Evolutionary conservation across 2,113 vertebrate genomes (phyloP).

Genomic region (Passer domesticus): DNA sequence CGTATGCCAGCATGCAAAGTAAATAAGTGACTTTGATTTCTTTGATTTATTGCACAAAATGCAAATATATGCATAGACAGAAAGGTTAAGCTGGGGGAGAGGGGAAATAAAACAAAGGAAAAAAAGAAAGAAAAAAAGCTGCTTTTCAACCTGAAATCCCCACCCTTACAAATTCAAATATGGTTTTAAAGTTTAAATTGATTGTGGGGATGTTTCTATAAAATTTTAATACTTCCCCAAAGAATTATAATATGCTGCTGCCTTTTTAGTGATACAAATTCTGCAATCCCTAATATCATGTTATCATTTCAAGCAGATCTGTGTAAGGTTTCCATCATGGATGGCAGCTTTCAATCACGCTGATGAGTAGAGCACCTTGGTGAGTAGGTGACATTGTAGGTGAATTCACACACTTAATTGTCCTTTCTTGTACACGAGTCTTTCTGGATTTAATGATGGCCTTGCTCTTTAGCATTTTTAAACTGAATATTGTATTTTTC

Average conservation of each 20-base stretch:
- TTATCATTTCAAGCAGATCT: not conserved
- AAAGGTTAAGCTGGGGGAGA: not conserved
- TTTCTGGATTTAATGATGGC: not conserved
- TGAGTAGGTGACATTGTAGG: not conserved
- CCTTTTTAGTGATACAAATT: not conserved
- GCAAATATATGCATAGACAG: not conserved
- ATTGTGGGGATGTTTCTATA: not conserved
- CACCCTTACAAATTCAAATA: not conserved
- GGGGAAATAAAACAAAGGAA: fast-evolving
- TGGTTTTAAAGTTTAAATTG: not conserved
- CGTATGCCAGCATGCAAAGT: not conserved
- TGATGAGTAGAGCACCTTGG: not conserved
- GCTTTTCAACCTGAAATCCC: not conserved
- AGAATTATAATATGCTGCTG: not conserved
- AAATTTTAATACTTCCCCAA: not conserved
- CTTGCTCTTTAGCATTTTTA: not conserved
- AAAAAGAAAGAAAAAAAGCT: not conserved
- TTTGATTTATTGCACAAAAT: not conserved
- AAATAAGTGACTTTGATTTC: not conserved
- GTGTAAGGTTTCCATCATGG: not conserved
- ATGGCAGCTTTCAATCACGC: not conserved
- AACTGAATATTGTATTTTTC: not conserved
- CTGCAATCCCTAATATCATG: not conserved
- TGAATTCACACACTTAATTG: not conserved
- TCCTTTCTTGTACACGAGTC: not conserved